These are phyloP conservation scores for Muschampia plurimacula DNA, from an alignment of 2,888 invertebrate species.

Conservation along the genomic window DNA sequence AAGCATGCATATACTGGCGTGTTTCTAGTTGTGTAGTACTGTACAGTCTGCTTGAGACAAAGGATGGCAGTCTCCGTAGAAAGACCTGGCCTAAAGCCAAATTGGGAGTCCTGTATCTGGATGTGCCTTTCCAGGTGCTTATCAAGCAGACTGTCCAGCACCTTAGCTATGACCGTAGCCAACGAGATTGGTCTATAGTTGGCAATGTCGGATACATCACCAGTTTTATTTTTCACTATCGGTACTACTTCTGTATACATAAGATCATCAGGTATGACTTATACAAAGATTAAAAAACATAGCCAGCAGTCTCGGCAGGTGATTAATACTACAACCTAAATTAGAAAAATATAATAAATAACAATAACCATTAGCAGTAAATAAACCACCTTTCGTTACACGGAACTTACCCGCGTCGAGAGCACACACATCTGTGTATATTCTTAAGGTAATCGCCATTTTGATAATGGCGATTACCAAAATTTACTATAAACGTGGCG, in stretches of 20 bases:
- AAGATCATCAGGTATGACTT: too few relatives aligned
- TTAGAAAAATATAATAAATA: too few relatives aligned
- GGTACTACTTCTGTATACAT: slow-evolving; percentile 5
- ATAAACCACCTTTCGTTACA: too few relatives aligned
- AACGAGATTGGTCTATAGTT: slow-evolving; percentile 43
- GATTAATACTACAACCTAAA: too few relatives aligned
- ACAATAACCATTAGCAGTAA: too few relatives aligned
- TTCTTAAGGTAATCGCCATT: too few relatives aligned
- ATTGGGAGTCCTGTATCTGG: slow-evolving; percentile 35
- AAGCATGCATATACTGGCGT: slow-evolving; percentile 12
- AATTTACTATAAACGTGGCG: too few relatives aligned
- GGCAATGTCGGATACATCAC: slow-evolving; percentile 29
- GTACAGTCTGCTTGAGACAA: slow-evolving; percentile 31
- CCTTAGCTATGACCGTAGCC: slow-evolving; percentile 40
- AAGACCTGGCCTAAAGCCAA: slow-evolving; percentile 32
- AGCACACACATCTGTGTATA: too few relatives aligned
- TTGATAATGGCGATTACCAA: too few relatives aligned
- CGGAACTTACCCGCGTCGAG: too few relatives aligned
- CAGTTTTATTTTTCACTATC: slow-evolving; percentile 6
- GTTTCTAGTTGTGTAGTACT: slow-evolving; percentile 32
- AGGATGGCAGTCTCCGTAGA: slow-evolving; percentile 36
- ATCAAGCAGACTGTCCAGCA: slow-evolving; percentile 43
- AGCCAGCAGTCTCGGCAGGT: too few relatives aligned
- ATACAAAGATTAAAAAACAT: too few relatives aligned
- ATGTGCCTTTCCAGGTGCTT: slow-evolving; percentile 9